A percentile compares a stretch with the other conserved stretches of the same genome.
Conservation (phyloP, 1,140 invertebrate species). For the Neomicropteryx cornuta region DNA sequence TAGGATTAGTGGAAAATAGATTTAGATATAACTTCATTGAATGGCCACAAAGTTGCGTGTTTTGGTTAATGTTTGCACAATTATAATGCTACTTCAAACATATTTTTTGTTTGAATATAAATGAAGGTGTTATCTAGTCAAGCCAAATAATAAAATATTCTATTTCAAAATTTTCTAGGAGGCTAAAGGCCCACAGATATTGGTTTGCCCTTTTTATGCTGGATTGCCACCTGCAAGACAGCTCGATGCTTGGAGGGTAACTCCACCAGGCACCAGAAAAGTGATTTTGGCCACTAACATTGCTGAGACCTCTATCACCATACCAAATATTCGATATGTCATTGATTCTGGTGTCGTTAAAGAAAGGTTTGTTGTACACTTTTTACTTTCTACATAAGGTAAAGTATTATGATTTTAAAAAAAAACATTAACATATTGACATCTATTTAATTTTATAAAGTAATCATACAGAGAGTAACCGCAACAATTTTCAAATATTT, state of each 20-base stretch:
- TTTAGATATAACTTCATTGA: too few species aligned
- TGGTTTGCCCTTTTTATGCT: constrained; percentile 75
- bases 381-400: too few species aligned
- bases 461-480: too few species aligned
- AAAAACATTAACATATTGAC: not conserved
- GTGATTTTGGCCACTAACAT: constrained; percentile 96
- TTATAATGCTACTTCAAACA: too few species aligned
- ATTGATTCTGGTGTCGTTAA: constrained; percentile 95
- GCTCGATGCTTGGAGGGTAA: constrained; percentile 62
- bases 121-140: too few species aligned
- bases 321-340: constrained; percentile 86
- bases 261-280: constrained; percentile 61
- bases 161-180: constrained; percentile 21
- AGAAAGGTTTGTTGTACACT: constrained; percentile 47
- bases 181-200: constrained; percentile 36
- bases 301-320: constrained; percentile 95
- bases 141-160: too few species aligned
- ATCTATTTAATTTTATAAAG: too few species aligned
- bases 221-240: constrained; percentile 67
- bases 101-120: too few species aligned
- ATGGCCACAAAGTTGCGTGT: too few species aligned
- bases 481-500: too few species aligned
- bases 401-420: not conserved
- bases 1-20: too few species aligned
- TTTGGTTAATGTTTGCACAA: too few species aligned